Evolutionary conservation across 2,113 vertebrate genomes (phyloP).

Genomic region (Electrona antarctica): DNA sequence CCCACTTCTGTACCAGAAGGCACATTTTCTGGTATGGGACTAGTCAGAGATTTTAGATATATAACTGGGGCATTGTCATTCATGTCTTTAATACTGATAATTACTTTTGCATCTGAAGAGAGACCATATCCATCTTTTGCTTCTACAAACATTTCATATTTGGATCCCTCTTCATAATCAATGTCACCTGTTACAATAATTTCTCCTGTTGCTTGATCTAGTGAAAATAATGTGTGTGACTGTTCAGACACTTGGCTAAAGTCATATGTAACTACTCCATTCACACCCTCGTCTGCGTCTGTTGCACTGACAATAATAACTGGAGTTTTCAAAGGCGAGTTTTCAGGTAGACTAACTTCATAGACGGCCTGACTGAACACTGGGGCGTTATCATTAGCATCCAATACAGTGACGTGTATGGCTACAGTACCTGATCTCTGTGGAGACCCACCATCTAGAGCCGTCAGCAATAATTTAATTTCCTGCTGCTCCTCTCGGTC

Average conservation of each 20-base stretch:
- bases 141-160: slow-evolving; percentile 15
- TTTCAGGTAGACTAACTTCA: slow-evolving; percentile 43
- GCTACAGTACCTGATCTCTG: slow-evolving; percentile 15
- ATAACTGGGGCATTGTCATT: slow-evolving; percentile 59
- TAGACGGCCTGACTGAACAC: slow-evolving; percentile 21
- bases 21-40: slow-evolving; percentile 57
- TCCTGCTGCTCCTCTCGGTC: slow-evolving; percentile 27
- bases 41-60: slow-evolving; percentile 59
- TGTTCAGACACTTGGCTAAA: slow-evolving; percentile 27
- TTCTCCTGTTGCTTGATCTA: neutral
- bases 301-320: slow-evolving; percentile 56
- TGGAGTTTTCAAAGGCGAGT: slow-evolving; percentile 39
- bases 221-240: too few relatives aligned
- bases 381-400: slow-evolving; percentile 39
- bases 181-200: slow-evolving; percentile 26
- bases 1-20: slow-evolving; percentile 17
- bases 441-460: slow-evolving; percentile 35
- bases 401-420: slow-evolving; percentile 24
- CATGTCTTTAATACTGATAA: slow-evolving; percentile 60
- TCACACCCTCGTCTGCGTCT: slow-evolving; percentile 76
- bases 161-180: slow-evolving; percentile 44
- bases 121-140: slow-evolving; percentile 62
- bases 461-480: slow-evolving; percentile 9
- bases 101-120: slow-evolving; percentile 51
- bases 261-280: slow-evolving; percentile 75